Conservation (phyloP, 2,113 vertebrate species). For the Mustela lutreola region DNA sequence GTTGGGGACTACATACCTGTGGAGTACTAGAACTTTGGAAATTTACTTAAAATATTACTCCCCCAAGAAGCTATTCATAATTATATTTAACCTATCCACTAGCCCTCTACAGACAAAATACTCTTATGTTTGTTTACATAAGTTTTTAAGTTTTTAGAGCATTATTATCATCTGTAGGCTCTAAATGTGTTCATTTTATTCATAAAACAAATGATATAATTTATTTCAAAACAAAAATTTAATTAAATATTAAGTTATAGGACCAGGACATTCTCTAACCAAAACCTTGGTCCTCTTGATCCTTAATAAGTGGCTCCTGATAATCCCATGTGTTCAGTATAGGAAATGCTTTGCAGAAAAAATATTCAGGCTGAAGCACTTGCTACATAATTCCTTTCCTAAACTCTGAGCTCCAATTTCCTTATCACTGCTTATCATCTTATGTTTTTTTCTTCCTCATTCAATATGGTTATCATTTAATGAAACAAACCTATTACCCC, state of each 20-base stretch:
- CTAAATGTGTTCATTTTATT: neutral
- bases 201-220: neutral
- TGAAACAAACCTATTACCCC: neutral
- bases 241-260: neutral
- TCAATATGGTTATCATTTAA: constrained; percentile 32
- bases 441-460: neutral
- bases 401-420: neutral
- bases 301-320: neutral
- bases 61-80: neutral
- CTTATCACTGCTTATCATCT: neutral
- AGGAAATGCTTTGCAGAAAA: neutral
- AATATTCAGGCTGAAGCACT: neutral
- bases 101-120: neutral
- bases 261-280: neutral
- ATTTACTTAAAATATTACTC: constrained; percentile 49
- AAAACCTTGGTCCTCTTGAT: neutral
- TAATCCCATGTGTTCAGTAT: neutral
- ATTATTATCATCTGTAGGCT: neutral
- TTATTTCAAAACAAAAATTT: constrained; percentile 5
- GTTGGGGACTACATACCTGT: neutral
- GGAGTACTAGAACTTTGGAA: neutral
- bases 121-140: neutral
- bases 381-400: neutral
- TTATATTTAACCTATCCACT: neutral
- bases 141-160: neutral